Conservation (phyloP, 2,888 invertebrate genomes). For the Osmoderma eremita region DNA sequence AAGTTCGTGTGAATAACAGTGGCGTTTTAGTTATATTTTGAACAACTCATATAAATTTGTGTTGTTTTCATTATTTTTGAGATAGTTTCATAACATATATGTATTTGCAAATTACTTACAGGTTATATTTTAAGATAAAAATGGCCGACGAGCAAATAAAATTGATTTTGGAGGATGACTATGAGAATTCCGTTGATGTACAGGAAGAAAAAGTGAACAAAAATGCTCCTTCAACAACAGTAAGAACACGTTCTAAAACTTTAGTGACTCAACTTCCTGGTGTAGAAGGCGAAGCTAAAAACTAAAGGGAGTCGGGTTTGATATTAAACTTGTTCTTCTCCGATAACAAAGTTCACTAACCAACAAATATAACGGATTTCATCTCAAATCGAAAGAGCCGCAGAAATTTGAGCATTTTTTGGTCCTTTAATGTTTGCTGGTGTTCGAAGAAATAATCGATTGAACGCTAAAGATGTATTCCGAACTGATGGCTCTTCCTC, state of each 20-base stretch:
- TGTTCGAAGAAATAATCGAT: background rate
- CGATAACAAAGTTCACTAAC: no score
- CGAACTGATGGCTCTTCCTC: background rate
- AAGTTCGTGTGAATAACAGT: no score
- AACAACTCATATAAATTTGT: background rate
- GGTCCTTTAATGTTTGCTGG: background rate
- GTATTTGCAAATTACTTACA: background rate
- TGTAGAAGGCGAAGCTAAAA: background rate
- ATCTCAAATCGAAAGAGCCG: no score
- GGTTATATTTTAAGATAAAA: background rate
- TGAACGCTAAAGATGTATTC: background rate
- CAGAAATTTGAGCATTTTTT: no score
- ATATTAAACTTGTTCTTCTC: background rate
- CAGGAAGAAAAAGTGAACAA: background rate
- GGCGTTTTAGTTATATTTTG: no score
- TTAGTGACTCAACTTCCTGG: background rate
- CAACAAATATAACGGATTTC: no score
- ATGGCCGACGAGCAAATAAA: background rate
- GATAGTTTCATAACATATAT: background rate
- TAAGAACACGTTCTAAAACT: no score
- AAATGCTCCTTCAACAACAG: background rate
- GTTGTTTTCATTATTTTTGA: no score
- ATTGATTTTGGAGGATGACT: background rate
- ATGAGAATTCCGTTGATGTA: background rate
- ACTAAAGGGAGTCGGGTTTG: background rate